Percentiles rank a stretch among this genome's conserved stretches.
Conservation (phyloP, 2,113 vertebrate species). For the Cavia aperea region DNA sequence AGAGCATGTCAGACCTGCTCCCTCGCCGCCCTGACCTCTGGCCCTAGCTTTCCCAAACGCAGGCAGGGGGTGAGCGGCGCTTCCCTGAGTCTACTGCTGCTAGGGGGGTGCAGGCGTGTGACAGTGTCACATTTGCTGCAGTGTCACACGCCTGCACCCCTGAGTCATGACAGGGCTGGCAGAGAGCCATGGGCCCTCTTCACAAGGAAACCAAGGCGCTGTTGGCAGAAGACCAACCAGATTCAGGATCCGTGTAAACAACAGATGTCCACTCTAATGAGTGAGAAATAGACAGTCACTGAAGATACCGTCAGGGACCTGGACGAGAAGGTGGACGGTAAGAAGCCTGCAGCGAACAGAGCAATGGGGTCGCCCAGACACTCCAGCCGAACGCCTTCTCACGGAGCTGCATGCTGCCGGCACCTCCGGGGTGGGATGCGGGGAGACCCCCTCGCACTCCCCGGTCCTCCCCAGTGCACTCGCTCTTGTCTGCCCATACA, state of each 20-base stretch:
- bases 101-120: too few relatives aligned
- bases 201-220: conserved; percentile 33
- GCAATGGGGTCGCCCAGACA: fast-evolving
- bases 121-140: background rate
- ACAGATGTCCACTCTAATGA: conserved; percentile 27
- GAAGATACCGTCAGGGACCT: background rate
- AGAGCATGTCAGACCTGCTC: background rate
- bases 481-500: background rate
- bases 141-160: background rate
- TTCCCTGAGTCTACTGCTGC: background rate
- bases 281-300: conserved; percentile 21
- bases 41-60: background rate
- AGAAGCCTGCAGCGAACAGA: background rate
- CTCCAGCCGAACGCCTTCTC: background rate
- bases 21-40: background rate
- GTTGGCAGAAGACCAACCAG: conserved; percentile 30
- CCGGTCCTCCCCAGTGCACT: background rate
- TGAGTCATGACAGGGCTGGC: background rate
- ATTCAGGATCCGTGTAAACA: background rate
- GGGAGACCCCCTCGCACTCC: background rate
- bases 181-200: background rate
- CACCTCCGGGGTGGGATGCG: too few relatives aligned
- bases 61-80: background rate
- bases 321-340: background rate
- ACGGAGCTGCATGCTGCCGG: background rate